Conservation (phyloP, 2,888 invertebrate genomes). For the Phasia obesa region DNA sequence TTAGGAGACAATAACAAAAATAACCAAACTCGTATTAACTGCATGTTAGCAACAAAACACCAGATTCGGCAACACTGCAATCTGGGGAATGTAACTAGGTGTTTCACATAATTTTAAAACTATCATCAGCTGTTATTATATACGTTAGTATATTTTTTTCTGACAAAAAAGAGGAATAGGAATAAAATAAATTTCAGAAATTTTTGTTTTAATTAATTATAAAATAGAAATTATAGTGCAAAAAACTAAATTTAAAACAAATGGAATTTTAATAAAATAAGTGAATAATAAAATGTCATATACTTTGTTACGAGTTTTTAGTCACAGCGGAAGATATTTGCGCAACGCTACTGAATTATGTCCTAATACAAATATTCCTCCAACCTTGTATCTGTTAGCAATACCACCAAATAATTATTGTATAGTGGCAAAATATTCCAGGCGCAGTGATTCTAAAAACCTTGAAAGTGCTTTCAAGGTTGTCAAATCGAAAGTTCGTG, state of each 20-base stretch:
- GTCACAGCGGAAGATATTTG: constrained; percentile 56
- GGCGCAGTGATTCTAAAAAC: constrained; percentile 76
- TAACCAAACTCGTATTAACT: too few species aligned
- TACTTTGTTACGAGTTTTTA: constrained; percentile 70
- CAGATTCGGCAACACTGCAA: too few species aligned
- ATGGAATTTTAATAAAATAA: constrained; percentile 22
- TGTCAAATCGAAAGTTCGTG: constrained; percentile 76
- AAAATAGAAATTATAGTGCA: constrained; percentile 41
- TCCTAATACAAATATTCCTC: constrained; percentile 48
- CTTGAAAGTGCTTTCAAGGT: constrained; percentile 76
- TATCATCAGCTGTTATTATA: not conserved
- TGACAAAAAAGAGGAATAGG: constrained; percentile 23
- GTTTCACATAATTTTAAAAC: not conserved
- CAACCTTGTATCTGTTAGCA: constrained; percentile 48
- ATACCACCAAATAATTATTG: constrained; percentile 53
- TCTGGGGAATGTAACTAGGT: not conserved
- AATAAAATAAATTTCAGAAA: constrained; percentile 39
- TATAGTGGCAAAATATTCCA: constrained; percentile 73
- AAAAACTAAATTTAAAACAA: constrained; percentile 41
- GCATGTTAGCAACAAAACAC: too few species aligned
- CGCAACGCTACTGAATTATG: constrained; percentile 59
- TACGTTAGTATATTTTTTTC: not conserved
- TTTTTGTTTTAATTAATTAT: constrained; percentile 8
- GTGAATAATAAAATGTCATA: constrained; percentile 69
- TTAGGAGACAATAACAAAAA: too few species aligned